Base-by-base conservation (phyloP, 2,113 vertebrate genomes). In the Empidonax alnorum region DNA sequence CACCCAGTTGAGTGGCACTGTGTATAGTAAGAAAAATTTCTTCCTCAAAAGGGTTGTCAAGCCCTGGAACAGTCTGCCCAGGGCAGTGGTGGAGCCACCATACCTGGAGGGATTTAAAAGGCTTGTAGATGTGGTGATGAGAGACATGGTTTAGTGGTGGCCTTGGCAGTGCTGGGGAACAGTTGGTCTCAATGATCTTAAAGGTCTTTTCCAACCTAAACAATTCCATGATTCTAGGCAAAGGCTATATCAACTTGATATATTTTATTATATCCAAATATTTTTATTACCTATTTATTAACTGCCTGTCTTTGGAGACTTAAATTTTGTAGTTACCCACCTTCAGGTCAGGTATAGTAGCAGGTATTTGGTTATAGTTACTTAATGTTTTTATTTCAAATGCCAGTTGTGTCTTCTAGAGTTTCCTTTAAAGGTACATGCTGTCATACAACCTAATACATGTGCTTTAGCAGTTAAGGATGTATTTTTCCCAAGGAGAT, bases 401-500 rank as follows among this genome's bases (percentile, higher is more conserved):
- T 66, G 3, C n/a, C 73, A 53, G 56, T 86, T 71, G 37, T 46
- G 33, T 53, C 56, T 88, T 86, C 95, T 93, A 80, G 75, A 84
- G 71, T 96, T 97, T 94, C 93, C 59, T 74, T 68, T 68, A 87
- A 90, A 92, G 53, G 44, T 35, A 80, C 33, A 18, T 58, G 30
- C 55, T 76, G n/a, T 82, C 58, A 78, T 68, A 42, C 28, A 81
- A 56, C 25, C 62, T 78, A 61, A 65, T 42, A 53, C 44, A 72
- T 0, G 1, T 67, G 25, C 77, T 75, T 80, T 49, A 87, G 62
- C 46, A 61, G 21, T 44, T 88, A 39, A 66, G 47, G 37, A 41
- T 62, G 28, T n/a, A 5, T 94, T 92, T 94, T 92, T 94, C 95
- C 67, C 96, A 95, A 89, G 94, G 69, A 86, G 95, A 97, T 96